Evolutionary conservation across 2,113 vertebrate species (phyloP).

Genomic region (Petrocephalus zakoni): DNA sequence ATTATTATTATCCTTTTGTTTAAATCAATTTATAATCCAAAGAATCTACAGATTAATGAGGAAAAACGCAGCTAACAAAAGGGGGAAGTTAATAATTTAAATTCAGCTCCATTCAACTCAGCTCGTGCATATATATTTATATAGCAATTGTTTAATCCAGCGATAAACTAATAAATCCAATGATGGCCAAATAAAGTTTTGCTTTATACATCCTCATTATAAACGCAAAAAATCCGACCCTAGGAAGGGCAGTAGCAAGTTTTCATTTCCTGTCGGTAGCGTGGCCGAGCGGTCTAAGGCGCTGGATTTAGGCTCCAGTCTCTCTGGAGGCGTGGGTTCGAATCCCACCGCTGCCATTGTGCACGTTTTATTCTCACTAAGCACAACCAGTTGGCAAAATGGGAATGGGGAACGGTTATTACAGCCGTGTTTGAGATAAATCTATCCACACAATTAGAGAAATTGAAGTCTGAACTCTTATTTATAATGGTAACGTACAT

Average conservation of each 20-base stretch:
- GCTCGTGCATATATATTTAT: neutral
- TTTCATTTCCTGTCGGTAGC: slow-evolving; percentile 48
- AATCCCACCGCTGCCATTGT: slow-evolving; percentile 66
- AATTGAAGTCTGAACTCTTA: neutral
- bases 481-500: neutral
- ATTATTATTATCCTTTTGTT: neutral
- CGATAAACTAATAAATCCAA: neutral
- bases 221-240: neutral
- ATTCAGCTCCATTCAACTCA: neutral
- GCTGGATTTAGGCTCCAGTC: slow-evolving; percentile 76
- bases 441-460: neutral
- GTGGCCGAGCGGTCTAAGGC: slow-evolving; percentile 91
- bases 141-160: neutral
- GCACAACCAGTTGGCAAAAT: neutral
- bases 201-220: neutral
- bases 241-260: neutral
- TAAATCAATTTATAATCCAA: neutral
- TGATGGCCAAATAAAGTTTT: neutral
- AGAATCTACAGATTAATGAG: neutral
- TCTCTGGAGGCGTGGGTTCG: slow-evolving; percentile 71
- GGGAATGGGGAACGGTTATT: neutral
- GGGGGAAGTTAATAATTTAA: neutral
- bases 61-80: neutral
- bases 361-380: neutral
- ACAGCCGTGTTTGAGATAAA: neutral